Evolutionary conservation across 1,140 invertebrate genomes (phyloP), one percentile per base, ranked within the genome.

Genomic region (Tachypleus tridentatus): DNA sequence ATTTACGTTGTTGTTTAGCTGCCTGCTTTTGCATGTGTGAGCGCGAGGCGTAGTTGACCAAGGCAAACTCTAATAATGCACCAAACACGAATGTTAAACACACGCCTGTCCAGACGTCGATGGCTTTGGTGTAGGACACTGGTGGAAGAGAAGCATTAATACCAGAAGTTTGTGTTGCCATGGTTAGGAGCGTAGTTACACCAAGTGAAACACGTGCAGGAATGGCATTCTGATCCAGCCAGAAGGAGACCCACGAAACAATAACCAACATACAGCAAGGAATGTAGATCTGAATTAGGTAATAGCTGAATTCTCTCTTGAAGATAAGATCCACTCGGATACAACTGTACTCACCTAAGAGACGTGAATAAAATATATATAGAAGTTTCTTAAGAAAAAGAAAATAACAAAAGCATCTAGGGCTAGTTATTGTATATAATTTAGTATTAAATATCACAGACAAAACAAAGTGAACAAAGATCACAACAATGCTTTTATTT

Each of bases 31-130:
- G 88, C 78, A 83, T 85, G 80, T 97, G 93, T 62, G 90, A 93
- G 63, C 93, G 83, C 65, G 92, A 96, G 51, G 93, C 93, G 78
- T 97, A 97, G 80, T 97, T 97, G 63, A 97, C 94, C 58, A 97
- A 83, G 51, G 94, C 94, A 75, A 97, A 97, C 80, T 97, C 94
- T 57, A 97, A 83, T 66, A 97, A 80, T 11, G 94, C 93, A 53
- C 93, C 92, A 76, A 97, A 97, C 48, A 97, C 94, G 78, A 97
- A 97, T 47, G 92, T 97, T 63, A 97, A 81, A 78, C 94, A 97
- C 9, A 96, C 92, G 51, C 94, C 94, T 60, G 93, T 97, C 94
- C 94, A 97, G 59, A 97, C 93, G 76, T 97, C 94, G 70, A 97
- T 95, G 67, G 94, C 92, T 78, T 97, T 97, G 60, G 93, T 97